Evolutionary conservation across 2,113 vertebrate species (phyloP).

Genomic region (Sprattus sprattus): DNA sequence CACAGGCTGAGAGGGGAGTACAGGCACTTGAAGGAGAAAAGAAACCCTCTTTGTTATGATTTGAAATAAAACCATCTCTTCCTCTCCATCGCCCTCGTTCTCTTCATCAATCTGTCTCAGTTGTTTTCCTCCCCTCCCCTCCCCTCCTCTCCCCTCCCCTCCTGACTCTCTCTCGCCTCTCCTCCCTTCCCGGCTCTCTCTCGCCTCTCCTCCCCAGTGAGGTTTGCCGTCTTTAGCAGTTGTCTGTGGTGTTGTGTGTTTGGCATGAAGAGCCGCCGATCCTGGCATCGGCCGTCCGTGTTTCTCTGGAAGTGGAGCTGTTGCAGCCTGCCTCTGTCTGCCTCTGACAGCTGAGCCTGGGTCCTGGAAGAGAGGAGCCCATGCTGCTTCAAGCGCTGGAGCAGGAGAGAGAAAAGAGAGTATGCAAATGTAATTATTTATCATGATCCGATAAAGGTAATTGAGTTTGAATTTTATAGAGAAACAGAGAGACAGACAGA

Average conservation of each 20-base stretch:
- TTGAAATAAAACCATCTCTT: background rate
- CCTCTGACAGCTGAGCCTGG: background rate
- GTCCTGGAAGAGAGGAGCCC: too few species aligned
- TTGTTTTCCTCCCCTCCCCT: slow-evolving; percentile 40
- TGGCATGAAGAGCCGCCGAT: background rate
- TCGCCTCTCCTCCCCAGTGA: background rate
- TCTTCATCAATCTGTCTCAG: background rate
- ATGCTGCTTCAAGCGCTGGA: too few species aligned
- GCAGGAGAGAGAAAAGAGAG: background rate
- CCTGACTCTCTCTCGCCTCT: slow-evolving; percentile 43
- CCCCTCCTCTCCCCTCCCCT: slow-evolving; percentile 42
- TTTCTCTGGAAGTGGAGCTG: background rate
- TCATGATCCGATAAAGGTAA: too few species aligned
- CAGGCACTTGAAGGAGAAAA: background rate
- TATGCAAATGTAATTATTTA: too few species aligned
- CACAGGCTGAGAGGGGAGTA: too few species aligned
- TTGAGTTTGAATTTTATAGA: too few species aligned
- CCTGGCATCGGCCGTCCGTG: background rate
- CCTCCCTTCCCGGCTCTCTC: slow-evolving; percentile 23
- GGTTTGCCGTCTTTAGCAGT: background rate
- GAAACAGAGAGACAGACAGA: background rate
- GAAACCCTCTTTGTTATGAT: background rate
- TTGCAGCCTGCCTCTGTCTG: background rate
- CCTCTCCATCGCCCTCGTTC: slow-evolving; percentile 38
- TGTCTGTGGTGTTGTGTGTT: background rate